Base-by-base conservation (phyloP, 2,888 invertebrate species). In the Listrodromus nycthemerus region DNA sequence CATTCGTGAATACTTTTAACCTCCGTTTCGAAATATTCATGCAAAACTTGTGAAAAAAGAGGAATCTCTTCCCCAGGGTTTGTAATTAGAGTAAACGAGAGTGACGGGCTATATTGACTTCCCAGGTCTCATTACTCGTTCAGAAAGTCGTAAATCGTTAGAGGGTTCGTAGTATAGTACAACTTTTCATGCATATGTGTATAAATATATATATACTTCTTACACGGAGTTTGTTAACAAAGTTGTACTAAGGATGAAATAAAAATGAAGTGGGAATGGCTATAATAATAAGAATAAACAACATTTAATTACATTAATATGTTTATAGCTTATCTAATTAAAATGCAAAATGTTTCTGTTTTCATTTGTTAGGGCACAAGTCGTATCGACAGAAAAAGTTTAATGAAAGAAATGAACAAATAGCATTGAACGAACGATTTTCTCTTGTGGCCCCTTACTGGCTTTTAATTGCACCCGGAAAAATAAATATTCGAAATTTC, bases 71-170 rank as follows among this genome's bases (percentile, higher is more conserved):
- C 21, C 41, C 61, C 27, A 61, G 67, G 73, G 33, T 73, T 24
- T 45, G n/a, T 82, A 82, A 82, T 82, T 82, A 67, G 58, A 58
- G 33, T 27, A 52, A 82, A 67, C 52, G 50, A 16, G 52, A n/a
- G 27, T 24, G 45, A 16, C 2, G 27, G 16, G 48, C 48, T 19
- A 67, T 6, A 48, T 48, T 27, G 30, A 67, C 48, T 30, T 4
- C 41, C n/a, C 16, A 21, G 48, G 48, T 67, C 67, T 67, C 67
- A 50, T 67, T 67, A 67, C 67, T 67, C 48, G 30, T 50, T 67
- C 27, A 13, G 67, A 67, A 48, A 67, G 48, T 30, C 48, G 48
- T 67, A 67, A 67, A 67, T 27, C 67, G 67, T 50, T 41, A 41
- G 41, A 41, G 41, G 41, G 1, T 13, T 41, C 13, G 13, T 13